Evolutionary conservation across 2,113 vertebrate genomes (phyloP), one percentile per base, ranked within the genome.

Genomic region (Myotis yumanensis): DNA sequence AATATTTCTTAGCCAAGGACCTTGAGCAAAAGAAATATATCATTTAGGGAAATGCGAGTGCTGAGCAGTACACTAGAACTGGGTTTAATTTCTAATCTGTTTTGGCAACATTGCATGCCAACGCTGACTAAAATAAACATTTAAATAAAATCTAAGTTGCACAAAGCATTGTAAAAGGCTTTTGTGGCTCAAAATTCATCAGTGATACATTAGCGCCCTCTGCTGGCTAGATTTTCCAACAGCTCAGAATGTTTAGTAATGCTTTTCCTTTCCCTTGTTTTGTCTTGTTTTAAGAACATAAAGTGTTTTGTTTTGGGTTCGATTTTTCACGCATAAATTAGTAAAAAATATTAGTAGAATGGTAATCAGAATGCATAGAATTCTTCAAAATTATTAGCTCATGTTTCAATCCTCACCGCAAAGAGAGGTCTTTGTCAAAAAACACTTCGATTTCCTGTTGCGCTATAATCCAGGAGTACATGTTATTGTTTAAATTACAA

Each of bases 111-210:
- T 89, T 93, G 91, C 93, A 85, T 90, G 69, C 69, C 57, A 97
- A 96, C 96, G 97, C 96, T 97, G 92, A 95, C 97, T 97, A 94
- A 96, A 98, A 95, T 93, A 97, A 86, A 97, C 94, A 97, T 97
- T 97, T 97, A 97, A 98, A 97, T 71, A 86, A 96, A 95, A 91
- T 92, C 77, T 46, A 95, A 98, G 64, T 66, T 94, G 69, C 93
- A 84, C 66, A 77, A 48, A 90, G 64, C 75, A 52, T 87, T 96
- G 86, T 18, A 93, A 43, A 77, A 93, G 68, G 51, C 16, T 80
- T 86, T 6, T 37, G 59, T 10, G 64, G 66, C 46, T 82, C 32
- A 15, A 10, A 4, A 1, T 18, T 86, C 11, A 97, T 97, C 69
- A 4, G 7, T 25, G n/a, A 95, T 97, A 73, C 97, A 83, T 80